Evolutionary conservation across 2,797 vertebrate genomes (phyloP).

Genomic region (Coendou prehensilis): DNA sequence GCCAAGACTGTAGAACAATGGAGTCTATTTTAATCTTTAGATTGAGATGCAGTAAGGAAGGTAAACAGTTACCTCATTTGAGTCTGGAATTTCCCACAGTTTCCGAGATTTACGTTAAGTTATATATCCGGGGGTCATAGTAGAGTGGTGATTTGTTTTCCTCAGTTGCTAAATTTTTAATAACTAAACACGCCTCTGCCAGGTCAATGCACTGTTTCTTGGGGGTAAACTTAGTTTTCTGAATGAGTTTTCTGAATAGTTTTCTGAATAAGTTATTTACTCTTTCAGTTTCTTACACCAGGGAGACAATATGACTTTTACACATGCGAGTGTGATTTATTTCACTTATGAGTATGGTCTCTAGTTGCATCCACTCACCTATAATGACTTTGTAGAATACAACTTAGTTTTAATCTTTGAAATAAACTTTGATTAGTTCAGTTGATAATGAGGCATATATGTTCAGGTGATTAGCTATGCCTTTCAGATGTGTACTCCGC

Average conservation of each 20-base stretch:
- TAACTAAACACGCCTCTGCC: background rate
- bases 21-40: conserved; percentile 86
- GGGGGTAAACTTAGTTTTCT: background rate
- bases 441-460: background rate
- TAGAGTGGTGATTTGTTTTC: background rate
- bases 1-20: conserved; percentile 85
- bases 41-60: conserved; percentile 85
- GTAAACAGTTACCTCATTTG: conserved; percentile 85
- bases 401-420: background rate
- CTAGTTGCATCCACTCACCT: too few species aligned
- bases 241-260: background rate
- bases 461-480: background rate
- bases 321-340: too few species aligned
- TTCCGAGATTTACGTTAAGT: conserved; percentile 78
- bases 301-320: too few species aligned
- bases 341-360: too few species aligned
- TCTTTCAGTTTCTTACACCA: too few species aligned
- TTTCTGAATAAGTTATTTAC: too few species aligned
- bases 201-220: background rate
- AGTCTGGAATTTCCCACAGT: conserved; percentile 83
- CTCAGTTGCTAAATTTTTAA: background rate
- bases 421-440: conserved; percentile 18
- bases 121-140: background rate
- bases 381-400: background rate
- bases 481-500: background rate